phyloP scores from a whole-genome alignment of 2,113 vertebrate species.

The Clupea harengus region DNA sequence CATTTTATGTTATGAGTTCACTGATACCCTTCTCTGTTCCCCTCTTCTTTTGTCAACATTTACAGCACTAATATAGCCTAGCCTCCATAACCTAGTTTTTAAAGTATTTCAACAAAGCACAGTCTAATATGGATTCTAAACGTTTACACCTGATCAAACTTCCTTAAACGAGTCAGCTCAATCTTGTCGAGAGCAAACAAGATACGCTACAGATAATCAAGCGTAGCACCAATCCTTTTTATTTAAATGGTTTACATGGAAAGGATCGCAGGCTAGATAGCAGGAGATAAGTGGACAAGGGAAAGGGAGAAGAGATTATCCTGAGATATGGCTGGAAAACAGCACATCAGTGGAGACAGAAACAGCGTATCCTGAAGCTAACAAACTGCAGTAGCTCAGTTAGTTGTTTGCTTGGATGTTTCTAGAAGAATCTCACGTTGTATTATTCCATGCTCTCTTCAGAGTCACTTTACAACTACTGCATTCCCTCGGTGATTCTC shows the following conservation, averaged over 20 bases:
- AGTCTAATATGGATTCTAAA: not conserved
- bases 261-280: no score
- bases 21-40: not conserved
- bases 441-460: not conserved
- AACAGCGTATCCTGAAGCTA: not conserved
- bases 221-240: not conserved
- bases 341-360: not conserved
- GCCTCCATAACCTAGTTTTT: not conserved
- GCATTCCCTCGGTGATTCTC: not conserved
- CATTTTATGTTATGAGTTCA: not conserved
- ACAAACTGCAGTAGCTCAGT: not conserved
- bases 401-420: not conserved
- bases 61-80: not conserved
- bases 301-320: no score
- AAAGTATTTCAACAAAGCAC: not conserved
- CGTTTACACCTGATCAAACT: not conserved
- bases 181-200: not conserved
- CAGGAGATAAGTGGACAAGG: no score
- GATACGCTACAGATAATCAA: not conserved
- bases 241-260: not conserved
- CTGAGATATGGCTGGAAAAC: not conserved
- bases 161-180: not conserved
- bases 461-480: not conserved
- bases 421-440: not conserved
- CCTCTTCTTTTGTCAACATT: conserved; percentile 1